Percentiles rank a stretch among this genome's conserved stretches.
These are phyloP conservation scores for Hipposideros larvatus DNA, from an alignment of 2,797 vertebrate genomes.

Conservation along the genomic window DNA sequence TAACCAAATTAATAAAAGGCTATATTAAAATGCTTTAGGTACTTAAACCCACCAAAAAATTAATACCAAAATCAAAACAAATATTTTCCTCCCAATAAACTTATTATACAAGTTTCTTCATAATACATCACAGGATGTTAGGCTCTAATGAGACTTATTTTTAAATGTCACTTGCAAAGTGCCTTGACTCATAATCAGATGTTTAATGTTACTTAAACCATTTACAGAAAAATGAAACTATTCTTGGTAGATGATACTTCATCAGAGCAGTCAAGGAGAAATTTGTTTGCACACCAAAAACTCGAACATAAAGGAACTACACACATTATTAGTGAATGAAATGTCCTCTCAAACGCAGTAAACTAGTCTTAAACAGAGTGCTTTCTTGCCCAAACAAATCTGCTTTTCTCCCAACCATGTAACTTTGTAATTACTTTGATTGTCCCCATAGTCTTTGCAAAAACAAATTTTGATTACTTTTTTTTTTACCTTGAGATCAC, in stretches of 20 bases:
- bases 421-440: constrained; percentile 92
- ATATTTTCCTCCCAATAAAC: background rate
- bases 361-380: constrained; percentile 60
- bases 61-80: background rate
- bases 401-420: constrained; percentile 83
- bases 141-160: background rate
- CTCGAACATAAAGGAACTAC: constrained; percentile 31
- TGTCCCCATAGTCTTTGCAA: constrained; percentile 87
- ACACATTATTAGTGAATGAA: constrained; percentile 54
- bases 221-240: background rate
- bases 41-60: constrained; percentile 34
- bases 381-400: constrained; percentile 73
- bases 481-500: constrained; percentile 98
- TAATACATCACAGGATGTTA: background rate
- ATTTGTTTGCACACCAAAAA: background rate
- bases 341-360: constrained; percentile 49
- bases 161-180: constrained; percentile 31
- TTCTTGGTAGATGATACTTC: background rate
- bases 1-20: background rate
- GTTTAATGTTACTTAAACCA: background rate
- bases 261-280: background rate
- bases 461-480: constrained; percentile 88
- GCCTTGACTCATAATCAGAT: background rate
- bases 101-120: constrained; percentile 1
- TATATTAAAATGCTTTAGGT: background rate